Base-by-base conservation (phyloP, 2,113 vertebrate genomes). In the Thamnaconus septentrionalis region DNA sequence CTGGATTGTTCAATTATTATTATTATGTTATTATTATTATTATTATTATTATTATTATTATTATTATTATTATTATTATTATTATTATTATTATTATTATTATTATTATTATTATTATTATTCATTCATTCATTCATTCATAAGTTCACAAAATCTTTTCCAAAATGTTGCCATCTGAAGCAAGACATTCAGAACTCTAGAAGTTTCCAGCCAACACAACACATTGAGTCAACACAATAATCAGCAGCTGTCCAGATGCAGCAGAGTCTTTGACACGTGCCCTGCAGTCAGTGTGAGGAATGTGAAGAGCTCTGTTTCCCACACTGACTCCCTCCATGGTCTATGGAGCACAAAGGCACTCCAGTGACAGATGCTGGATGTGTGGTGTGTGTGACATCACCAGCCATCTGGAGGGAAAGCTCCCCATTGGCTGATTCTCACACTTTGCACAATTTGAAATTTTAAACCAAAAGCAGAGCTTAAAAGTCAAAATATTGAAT, bases 381-480 rank as follows among this genome's bases (percentile, higher is more conserved):
- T 73, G 66, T 57, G 68, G 12, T 62, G 11, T 31, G 18, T 12
- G 31, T 6, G 64, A 85, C 39, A 6, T 71, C 78, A 78, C 49
- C 43, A 61, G 53, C 75, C 73, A 78, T 87, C 75, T 85, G 86
- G 84, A 87, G 75, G 76, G 66, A 80, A 81, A 64, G 39, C 0
- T 56, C 31, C 0, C 41, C 9, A 79, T 42, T 79, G 73, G 60
- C 64, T 72, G 44, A 0, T 0, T 79, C 31, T 63, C 40, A 66
- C 41, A 18, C 6, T 40, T 8, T 44, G 8, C 4, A 41, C n/a
- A 7, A 7, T 18, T 43, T 54, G 1, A 49, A 42, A 4, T 3
- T 3, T 61, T 5, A 31, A 31, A 31, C 18, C 18, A 31, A 31
- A 31, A 31, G 18, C 1, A 31, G 18, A 31, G 18, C 18, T 31